phyloP scores from a whole-genome alignment of 2,797 vertebrate genomes.

The Phalanger gymnotis region DNA sequence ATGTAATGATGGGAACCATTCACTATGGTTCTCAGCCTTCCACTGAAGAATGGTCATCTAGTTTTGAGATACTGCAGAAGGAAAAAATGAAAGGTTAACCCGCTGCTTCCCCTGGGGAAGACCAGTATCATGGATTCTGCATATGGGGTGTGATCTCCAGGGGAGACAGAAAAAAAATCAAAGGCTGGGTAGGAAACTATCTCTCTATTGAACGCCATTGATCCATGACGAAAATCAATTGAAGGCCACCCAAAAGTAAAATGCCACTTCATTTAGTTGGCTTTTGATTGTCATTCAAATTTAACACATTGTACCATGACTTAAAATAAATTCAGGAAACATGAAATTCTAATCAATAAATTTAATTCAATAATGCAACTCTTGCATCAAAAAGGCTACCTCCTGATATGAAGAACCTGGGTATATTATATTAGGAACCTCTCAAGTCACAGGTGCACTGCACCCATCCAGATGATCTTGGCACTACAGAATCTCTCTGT shows the following conservation, averaged over 20 bases:
- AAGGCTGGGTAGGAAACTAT: not conserved
- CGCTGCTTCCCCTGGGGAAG: not conserved
- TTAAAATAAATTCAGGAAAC: not conserved
- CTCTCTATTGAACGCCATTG: not conserved
- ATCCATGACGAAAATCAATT: not conserved
- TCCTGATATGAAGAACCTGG: not conserved
- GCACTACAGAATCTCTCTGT: not conserved
- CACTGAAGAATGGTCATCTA: constrained; percentile 70
- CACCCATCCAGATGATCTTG: not conserved
- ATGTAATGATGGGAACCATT: constrained; percentile 77
- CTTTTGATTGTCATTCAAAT: not conserved
- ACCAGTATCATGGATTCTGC: not conserved
- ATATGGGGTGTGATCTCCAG: not conserved
- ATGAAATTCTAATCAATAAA: not conserved
- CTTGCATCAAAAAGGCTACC: not conserved
- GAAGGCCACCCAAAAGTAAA: not conserved
- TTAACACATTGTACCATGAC: not conserved
- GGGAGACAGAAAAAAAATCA: not conserved
- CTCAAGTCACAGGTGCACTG: not conserved
- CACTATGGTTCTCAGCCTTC: constrained; percentile 71
- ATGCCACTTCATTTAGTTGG: not conserved
- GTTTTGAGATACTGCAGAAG: constrained; percentile 61
- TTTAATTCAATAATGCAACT: not conserved
- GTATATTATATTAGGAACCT: not conserved
- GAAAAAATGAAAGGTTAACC: constrained; percentile 18